A percentile compares a stretch with the other conserved stretches of the same genome.
Conservation (phyloP, 2,888 invertebrate species). For the Gortyna flavago region DNA sequence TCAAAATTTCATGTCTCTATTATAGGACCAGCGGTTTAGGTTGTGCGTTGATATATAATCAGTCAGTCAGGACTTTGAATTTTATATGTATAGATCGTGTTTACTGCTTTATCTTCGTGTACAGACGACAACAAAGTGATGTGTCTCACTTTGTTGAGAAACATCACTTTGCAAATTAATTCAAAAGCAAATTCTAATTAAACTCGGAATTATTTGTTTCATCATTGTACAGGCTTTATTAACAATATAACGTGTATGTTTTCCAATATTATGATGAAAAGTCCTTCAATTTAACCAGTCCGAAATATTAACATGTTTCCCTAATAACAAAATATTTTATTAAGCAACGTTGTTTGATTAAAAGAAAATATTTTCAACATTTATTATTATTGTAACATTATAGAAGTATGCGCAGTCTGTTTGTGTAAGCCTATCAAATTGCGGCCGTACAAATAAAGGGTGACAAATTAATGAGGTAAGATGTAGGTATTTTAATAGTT, state of each 20-base stretch:
- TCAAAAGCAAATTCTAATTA: constrained; percentile 20
- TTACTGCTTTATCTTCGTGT: constrained; percentile 27
- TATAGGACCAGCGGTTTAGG: no score
- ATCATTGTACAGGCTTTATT: background rate
- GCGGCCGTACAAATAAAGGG: constrained; percentile 27
- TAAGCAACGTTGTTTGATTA: constrained; percentile 19
- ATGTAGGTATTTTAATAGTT: constrained; percentile 36
- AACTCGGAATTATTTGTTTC: background rate
- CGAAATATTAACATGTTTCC: constrained; percentile 16
- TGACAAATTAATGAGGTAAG: constrained; percentile 41
- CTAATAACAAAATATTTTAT: constrained; percentile 33
- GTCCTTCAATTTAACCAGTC: background rate
- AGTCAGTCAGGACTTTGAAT: no score
- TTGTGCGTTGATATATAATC: no score
- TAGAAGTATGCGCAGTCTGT: constrained; percentile 23
- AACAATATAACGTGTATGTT: background rate
- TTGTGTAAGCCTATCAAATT: constrained; percentile 37
- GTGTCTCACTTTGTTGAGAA: no score
- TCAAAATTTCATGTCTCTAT: no score
- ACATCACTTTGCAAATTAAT: no score
- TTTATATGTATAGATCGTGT: no score
- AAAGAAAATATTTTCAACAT: constrained; percentile 36
- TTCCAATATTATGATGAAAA: constrained; percentile 8
- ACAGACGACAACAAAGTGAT: constrained; percentile 28
- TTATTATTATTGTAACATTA: constrained; percentile 34